Evolutionary conservation across 64 coral and sea anemone genomes (phyloP), one percentile per base, ranked within the genome.

Genomic region (Dendrophyllia cribrosa): DNA sequence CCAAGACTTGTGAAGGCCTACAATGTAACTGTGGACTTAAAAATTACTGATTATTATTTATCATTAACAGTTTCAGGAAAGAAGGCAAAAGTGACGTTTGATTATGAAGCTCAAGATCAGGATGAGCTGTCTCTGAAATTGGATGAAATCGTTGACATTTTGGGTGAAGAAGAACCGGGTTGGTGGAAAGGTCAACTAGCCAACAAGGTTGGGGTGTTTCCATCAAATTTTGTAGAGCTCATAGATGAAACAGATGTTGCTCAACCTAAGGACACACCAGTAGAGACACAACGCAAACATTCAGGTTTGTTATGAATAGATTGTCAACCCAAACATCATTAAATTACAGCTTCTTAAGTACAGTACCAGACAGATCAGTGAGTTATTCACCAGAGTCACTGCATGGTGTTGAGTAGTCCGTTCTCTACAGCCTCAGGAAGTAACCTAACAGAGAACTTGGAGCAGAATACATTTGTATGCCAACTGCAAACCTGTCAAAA

Each of bases 201-300:
- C 48, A 91, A 88, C 20, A 90, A 86, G 14, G 76, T 53, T 83
- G 97, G 97, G 3, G 91, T 98, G 20, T 96, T 98, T 60, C 97
- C 97, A 55, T 89, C 94, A 22, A 98, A 98, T 78, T 98, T 98
- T 87, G 94, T 95, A 24, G 94, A 98, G 70, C 59, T 95, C 6
- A 66, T 98, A 13, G 86, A 72, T 50, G 93, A 92, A 46, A 77
- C 77, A 60, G 87, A 89, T 76, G 62, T 17, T 13, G 11, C 10
- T 48, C 26, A 75, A 74, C 20, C 44, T 24, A 2, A 81, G 20
- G 56, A 75, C 55, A 60, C 2, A 2, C 15, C 24, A 21, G 15
- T 47, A 34, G 44, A 66, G 20, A 62, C 25, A 51, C 59, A 69
- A 71, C 86, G 13, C 22, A 66, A 16, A 50, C 60, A 25, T 61